phyloP scores from a whole-genome alignment of 2,113 vertebrate species.

The Tetrax tetrax region DNA sequence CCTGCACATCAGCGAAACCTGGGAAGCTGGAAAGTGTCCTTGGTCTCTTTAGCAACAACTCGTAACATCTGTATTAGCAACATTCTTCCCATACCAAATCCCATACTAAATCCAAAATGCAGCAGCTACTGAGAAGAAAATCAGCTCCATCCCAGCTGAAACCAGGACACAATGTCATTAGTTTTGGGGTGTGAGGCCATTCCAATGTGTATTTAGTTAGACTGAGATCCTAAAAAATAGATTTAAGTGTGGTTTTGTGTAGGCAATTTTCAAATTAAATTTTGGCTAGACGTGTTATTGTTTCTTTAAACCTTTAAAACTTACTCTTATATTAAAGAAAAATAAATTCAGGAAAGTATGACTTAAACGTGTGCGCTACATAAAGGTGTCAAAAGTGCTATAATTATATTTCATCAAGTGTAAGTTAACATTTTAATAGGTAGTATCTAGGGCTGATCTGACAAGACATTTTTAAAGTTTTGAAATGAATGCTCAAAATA shows the following conservation, averaged over 20 bases:
- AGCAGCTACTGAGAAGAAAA: too few species aligned
- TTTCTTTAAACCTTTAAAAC: conserved; percentile 55
- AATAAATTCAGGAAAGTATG: conserved; percentile 59
- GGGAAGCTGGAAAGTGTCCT: too few species aligned
- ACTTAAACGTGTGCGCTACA: conserved; percentile 51
- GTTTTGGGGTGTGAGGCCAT: background rate
- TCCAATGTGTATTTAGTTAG: background rate
- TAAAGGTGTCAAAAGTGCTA: conserved; percentile 66
- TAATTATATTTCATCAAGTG: conserved; percentile 67
- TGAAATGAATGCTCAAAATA: conserved; percentile 70
- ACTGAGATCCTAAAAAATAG: background rate
- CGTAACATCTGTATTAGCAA: too few species aligned
- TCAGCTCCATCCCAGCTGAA: too few species aligned
- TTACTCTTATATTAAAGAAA: conserved; percentile 53
- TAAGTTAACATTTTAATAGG: conserved; percentile 68
- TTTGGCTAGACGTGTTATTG: background rate
- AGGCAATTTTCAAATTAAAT: conserved; percentile 36
- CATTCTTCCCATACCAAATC: too few species aligned
- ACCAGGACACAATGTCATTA: background rate
- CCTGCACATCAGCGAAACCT: too few species aligned
- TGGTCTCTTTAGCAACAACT: too few species aligned
- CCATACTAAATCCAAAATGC: too few species aligned
- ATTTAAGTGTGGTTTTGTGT: background rate
- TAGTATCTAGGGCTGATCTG: conserved; percentile 54
- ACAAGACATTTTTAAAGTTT: conserved; percentile 58